A percentile compares a stretch with the other conserved stretches of the same genome.
These are phyloP conservation scores for Siphamia tubifer DNA, from an alignment of 2,113 vertebrate species.

Conservation along the genomic window DNA sequence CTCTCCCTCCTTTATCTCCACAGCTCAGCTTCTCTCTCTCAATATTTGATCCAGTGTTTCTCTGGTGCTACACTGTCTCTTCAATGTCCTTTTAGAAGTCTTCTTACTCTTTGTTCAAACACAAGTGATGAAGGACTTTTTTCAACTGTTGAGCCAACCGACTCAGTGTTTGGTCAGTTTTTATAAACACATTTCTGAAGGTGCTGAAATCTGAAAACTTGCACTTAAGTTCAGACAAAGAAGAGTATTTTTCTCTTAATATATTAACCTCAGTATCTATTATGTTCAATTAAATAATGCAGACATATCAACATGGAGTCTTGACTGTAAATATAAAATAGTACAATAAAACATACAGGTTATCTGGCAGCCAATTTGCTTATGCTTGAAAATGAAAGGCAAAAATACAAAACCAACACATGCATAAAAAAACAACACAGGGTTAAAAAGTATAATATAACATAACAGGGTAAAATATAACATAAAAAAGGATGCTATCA, in stretches of 20 bases:
- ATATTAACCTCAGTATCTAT: no score
- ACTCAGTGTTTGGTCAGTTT: not conserved
- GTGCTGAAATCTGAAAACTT: no score
- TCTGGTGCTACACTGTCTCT: not conserved
- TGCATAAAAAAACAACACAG: no score
- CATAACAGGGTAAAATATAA: no score
- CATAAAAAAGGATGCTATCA: no score
- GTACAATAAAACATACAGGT: no score
- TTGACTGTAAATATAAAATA: not conserved
- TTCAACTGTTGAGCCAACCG: not conserved
- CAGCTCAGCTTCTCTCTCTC: conserved; percentile 12
- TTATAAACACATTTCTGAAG: not conserved
- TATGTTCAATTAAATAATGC: not conserved
- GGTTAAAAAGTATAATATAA: no score
- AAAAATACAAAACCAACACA: no score
- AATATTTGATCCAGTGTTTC: not conserved
- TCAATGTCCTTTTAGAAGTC: not conserved
- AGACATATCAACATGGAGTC: not conserved
- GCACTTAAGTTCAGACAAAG: no score
- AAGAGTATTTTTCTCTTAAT: no score
- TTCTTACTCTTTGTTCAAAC: not conserved
- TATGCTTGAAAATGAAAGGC: no score
- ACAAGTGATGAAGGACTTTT: not conserved
- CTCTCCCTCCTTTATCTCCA: conserved; percentile 52
- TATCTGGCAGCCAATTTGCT: no score